A percentile compares a stretch with the other conserved stretches of the same genome.
These are phyloP conservation scores for Nematopogon swammerdamellus DNA, from an alignment of 2,888 invertebrate species.

Conservation along the genomic window DNA sequence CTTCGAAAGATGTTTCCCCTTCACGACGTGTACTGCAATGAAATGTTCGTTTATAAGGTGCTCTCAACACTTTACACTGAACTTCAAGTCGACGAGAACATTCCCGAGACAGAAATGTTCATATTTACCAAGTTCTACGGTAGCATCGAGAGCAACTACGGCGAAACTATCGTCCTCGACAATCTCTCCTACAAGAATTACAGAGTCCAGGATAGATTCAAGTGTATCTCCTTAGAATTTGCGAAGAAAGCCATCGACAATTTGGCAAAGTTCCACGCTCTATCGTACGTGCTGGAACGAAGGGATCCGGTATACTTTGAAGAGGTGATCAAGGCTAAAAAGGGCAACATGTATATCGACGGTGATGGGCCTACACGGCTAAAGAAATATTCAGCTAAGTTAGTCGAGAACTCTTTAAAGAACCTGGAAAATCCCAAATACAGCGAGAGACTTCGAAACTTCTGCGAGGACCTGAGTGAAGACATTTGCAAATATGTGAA, in stretches of 20 bases:
- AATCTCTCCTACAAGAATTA: constrained; percentile 8
- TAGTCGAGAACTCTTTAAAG: neutral
- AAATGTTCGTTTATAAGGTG: neutral
- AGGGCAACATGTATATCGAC: neutral
- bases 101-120: constrained; percentile 8
- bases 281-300: constrained; percentile 6
- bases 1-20: neutral
- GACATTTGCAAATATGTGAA: neutral
- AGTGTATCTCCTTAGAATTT: constrained; percentile 8
- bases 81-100: constrained; percentile 9
- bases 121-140: constrained; percentile 7
- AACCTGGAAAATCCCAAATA: neutral
- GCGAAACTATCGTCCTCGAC: constrained; percentile 9
- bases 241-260: constrained; percentile 5
- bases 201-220: constrained; percentile 7
- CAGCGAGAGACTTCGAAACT: neutral
- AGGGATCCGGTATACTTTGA: constrained; percentile 6
- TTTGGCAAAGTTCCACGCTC: constrained; percentile 11
- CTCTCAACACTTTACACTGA: neutral
- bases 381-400: too few relatives aligned
- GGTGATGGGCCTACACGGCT: neutral
- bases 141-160: neutral
- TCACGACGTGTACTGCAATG: neutral
- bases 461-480: neutral
- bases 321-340: neutral